A percentile compares a stretch with the other conserved stretches of the same genome.
Conservation (phyloP, 2,113 vertebrate species). For the Hylia prasina region DNA sequence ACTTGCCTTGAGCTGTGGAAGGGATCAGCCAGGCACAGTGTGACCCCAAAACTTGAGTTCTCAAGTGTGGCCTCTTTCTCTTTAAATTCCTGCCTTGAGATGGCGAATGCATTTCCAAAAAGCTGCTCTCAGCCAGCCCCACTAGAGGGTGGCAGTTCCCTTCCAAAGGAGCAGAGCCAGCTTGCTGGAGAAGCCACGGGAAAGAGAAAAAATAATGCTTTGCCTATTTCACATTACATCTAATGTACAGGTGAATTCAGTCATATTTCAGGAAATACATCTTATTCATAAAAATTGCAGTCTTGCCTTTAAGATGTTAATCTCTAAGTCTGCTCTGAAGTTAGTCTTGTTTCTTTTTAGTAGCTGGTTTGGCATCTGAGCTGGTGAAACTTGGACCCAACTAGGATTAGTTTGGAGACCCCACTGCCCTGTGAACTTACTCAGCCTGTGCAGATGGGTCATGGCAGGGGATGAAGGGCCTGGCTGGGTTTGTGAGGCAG, state of each 20-base stretch:
- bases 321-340: background rate
- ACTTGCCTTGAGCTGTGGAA: background rate
- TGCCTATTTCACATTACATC: rapidly evolving
- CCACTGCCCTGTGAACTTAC: background rate
- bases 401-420: background rate
- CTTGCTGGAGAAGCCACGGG: background rate
- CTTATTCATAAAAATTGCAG: background rate
- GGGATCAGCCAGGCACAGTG: background rate
- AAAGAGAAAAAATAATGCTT: background rate
- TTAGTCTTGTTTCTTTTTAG: background rate
- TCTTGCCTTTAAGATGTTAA: background rate
- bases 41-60: background rate
- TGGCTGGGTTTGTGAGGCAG: background rate
- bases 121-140: background rate
- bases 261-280: background rate
- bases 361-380: background rate
- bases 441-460: background rate
- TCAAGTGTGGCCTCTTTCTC: background rate
- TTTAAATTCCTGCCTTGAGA: background rate
- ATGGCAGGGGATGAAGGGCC: background rate
- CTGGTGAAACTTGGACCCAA: background rate
- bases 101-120: background rate
- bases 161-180: background rate
- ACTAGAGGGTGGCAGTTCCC: conserved; percentile 53
- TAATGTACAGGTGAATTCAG: rapidly evolving